Evolutionary conservation across 2,797 vertebrate genomes (phyloP).

Genomic region (Vultur gryphus): DNA sequence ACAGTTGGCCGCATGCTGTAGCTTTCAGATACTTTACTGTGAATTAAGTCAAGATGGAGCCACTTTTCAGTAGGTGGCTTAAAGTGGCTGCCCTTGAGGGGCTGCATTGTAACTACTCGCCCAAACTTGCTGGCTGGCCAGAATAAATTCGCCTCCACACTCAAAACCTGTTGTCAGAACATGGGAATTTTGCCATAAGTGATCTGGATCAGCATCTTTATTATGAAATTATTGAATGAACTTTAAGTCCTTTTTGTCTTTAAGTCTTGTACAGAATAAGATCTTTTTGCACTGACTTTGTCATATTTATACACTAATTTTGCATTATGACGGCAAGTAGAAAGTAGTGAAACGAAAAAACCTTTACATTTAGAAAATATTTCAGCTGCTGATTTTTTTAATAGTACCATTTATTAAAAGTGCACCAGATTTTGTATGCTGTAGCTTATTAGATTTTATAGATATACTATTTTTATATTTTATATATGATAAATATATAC

Average conservation of each 20-base stretch:
- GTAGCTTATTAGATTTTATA: background rate
- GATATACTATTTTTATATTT: background rate
- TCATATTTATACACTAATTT: background rate
- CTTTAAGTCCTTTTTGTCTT: background rate
- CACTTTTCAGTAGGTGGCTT: background rate
- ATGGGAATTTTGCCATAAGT: background rate
- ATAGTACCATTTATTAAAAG: background rate
- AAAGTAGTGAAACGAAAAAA: background rate
- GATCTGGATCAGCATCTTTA: background rate
- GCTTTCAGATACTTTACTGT: background rate
- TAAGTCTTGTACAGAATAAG: background rate
- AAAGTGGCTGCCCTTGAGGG: background rate
- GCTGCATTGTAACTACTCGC: background rate
- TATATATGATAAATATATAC: background rate
- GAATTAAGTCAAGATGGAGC: background rate
- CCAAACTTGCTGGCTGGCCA: background rate
- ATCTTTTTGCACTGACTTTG: background rate
- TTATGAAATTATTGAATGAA: background rate
- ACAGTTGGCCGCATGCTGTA: background rate
- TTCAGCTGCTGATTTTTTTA: background rate
- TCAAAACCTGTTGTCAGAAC: background rate
- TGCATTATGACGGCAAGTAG: background rate
- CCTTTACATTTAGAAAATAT: background rate
- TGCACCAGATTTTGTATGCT: background rate
- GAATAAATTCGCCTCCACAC: rapidly evolving